Base-by-base conservation (phyloP, 2,113 vertebrate species). In the Macquaria australasica region DNA sequence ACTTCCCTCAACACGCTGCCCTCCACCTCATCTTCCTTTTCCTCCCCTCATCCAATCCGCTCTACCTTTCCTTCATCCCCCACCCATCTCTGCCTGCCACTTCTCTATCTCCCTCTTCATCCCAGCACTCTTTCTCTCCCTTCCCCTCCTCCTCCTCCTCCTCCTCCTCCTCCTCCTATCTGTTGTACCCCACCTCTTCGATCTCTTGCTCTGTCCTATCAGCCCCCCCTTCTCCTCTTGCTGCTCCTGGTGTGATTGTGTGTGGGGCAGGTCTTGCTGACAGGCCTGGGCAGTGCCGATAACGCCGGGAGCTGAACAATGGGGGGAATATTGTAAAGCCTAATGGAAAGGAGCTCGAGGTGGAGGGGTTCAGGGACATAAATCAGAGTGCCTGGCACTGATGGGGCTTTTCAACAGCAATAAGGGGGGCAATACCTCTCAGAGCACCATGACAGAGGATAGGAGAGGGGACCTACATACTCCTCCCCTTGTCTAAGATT, bases 371-470 rank as follows among this genome's bases (percentile, higher is more conserved):
- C 92, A 93, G 90, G 78, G 82, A 94, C 92, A 94, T 95, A 95
- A 94, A 95, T 95, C 94, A 95, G 91, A 2, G 58, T 23, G 73
- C 83, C 83, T 91, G 93, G 93, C 95, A 94, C 93, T 94, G 94
- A 95, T 94, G 93, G 93, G 90, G 88, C 92, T 93, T 94, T 94
- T 94, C 95, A 94, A 87, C 89, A 91, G 93, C 92, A 94, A 95
- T 95, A 90, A 94, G 85, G 74, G 85, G 93, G 81, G 92, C 86
- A 92, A 94, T 95, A 90, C 93, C 88, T 95, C 94, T 94, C 88
- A 71, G 73, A 88, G 73, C 62, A 56, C 37, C 73, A n/a, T 63
- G 59, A 87, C 75, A 70, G 37, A 78, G 84, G 82, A 85, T 68
- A 31, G 80, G 81, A 87, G 68, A 83, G 56, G 59, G 83, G 83